Conservation (phyloP, 2,888 invertebrate genomes). For the Eupithecia exiguata region DNA sequence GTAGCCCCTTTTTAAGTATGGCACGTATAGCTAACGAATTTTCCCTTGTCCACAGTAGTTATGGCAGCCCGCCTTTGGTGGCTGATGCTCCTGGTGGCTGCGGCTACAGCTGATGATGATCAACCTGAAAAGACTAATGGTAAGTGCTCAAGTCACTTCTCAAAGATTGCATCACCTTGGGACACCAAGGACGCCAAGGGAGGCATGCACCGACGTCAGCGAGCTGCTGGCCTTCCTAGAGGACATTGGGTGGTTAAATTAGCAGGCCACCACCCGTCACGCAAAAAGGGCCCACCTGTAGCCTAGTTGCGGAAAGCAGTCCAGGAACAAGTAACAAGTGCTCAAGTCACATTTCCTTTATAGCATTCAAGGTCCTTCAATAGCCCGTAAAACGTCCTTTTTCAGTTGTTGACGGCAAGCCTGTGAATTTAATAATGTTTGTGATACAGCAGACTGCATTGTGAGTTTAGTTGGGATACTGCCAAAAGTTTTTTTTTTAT, state of each 20-base stretch:
- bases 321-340: too few species aligned
- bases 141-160: slow-evolving; percentile 36
- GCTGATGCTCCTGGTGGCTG: slow-evolving; percentile 55
- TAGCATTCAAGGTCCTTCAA: not conserved
- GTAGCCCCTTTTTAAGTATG: not conserved
- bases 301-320: too few species aligned
- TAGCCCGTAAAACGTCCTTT: not conserved
- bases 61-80: slow-evolving; percentile 59
- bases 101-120: slow-evolving; percentile 63
- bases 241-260: too few species aligned
- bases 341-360: not conserved
- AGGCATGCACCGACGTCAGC: too few species aligned
- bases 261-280: too few species aligned
- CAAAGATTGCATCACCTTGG: too few species aligned
- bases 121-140: slow-evolving; percentile 55
- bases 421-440: not conserved
- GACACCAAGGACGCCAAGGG: too few species aligned
- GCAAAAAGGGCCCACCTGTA: too few species aligned
- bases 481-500: too few species aligned
- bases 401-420: not conserved
- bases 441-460: too few species aligned
- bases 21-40: not conserved
- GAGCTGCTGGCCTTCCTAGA: too few species aligned
- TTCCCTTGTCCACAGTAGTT: slow-evolving; percentile 45
- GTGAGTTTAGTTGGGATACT: too few species aligned